Evolutionary conservation across 2,797 vertebrate genomes (phyloP).

Genomic region (Jordanella pulchra): DNA sequence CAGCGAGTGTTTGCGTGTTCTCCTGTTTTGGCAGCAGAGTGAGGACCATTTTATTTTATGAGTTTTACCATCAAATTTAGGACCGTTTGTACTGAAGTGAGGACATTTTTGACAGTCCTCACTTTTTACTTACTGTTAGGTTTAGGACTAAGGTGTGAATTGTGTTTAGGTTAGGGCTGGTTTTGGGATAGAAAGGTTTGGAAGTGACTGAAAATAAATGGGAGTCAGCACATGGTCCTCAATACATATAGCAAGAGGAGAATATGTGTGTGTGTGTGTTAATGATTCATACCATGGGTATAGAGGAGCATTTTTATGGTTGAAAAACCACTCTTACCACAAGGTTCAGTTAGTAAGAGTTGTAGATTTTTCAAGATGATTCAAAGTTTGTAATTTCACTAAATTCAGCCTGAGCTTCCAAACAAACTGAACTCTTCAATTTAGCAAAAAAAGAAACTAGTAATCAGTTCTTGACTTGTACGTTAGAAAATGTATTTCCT

Average conservation of each 20-base stretch:
- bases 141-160: no score
- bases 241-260: no score
- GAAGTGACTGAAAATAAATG: no score
- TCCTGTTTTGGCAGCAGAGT: no score
- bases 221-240: no score
- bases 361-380: slow-evolving; percentile 7
- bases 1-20: background rate
- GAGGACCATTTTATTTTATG: no score
- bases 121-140: no score
- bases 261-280: background rate
- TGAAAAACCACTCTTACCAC: slow-evolving; percentile 24
- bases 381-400: slow-evolving; percentile 7
- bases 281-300: slow-evolving; percentile 15
- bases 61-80: no score
- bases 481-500: background rate
- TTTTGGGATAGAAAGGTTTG: no score
- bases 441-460: background rate
- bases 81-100: no score
- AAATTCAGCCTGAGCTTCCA: background rate
- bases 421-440: background rate
- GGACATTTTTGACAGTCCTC: no score
- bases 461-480: background rate
- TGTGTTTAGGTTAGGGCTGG: no score
- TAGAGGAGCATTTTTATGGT: slow-evolving; percentile 2
- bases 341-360: slow-evolving; percentile 17